Percentiles rank a stretch among this genome's conserved stretches.
Evolutionary conservation across 2,888 invertebrate genomes (phyloP).

Genomic region (Acrobasis consociella): DNA sequence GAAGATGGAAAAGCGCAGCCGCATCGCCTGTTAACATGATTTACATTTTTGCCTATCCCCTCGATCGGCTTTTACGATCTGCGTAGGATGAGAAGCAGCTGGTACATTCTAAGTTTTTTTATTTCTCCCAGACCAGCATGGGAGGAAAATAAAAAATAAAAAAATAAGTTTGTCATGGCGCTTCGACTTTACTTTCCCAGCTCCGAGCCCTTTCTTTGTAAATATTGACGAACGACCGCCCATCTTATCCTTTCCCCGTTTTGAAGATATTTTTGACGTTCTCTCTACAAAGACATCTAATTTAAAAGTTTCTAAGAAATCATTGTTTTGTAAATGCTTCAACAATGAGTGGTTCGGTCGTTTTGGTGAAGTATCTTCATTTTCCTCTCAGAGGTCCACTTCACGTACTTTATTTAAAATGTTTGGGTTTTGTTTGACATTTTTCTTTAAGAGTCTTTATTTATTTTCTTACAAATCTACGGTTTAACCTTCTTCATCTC

Average conservation of each 20-base stretch:
- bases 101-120: too few relatives aligned
- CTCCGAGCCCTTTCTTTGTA: conserved; percentile 30
- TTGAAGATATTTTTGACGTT: conserved; percentile 29
- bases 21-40: too few relatives aligned
- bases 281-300: conserved; percentile 15
- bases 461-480: too few relatives aligned
- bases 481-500: too few relatives aligned
- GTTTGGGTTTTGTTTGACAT: background rate
- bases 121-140: too few relatives aligned
- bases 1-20: too few relatives aligned
- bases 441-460: too few relatives aligned
- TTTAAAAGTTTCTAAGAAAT: conserved; percentile 19
- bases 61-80: too few relatives aligned
- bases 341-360: background rate
- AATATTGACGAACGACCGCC: conserved; percentile 36
- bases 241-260: conserved; percentile 23
- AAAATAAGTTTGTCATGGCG: background rate
- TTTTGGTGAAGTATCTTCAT: background rate
- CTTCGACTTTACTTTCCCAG: background rate
- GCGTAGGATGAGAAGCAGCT: too few relatives aligned
- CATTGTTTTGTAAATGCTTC: conserved; percentile 13
- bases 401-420: background rate
- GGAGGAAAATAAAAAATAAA: too few relatives aligned
- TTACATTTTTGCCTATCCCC: too few relatives aligned
- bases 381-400: background rate